Base-by-base conservation (phyloP, 2,888 invertebrate genomes). In the Tinea pellionella region DNA sequence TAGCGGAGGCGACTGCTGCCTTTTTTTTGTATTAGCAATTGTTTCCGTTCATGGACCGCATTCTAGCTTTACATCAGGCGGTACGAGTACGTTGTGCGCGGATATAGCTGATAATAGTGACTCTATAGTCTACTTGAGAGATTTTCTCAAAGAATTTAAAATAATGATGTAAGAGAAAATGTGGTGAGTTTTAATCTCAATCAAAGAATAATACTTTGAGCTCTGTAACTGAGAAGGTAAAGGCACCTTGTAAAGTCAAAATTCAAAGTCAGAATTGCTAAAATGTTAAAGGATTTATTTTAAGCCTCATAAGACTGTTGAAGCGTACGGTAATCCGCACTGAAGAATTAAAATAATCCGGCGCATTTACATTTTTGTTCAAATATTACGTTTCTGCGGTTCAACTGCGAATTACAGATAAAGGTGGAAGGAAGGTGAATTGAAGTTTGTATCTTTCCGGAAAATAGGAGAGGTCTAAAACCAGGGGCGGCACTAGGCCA, bases 231-330 rank as follows among this genome's bases (percentile, higher is more conserved):
- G 9, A 15, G 16, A 47, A 15, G 47, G 47, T 47, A 47, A 47
- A 47, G 47, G 13, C 47, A 16, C 47, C 13, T 41, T 13, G 47
- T 47, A n/a, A 47, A 47, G 47, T 16, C 47, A 47, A 47, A 47
- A 47, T 47, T 16, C 47, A 37, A 47, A 53, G 24, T 53, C 12
- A 53, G 19, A 53, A 47, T 47, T 47, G 47, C 47, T 47, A 47
- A 47, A 47, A 15, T 53, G 53, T 53, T 53, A 53, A 53, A 53
- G 53, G 53, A 53, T 53, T 53, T 24, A 53, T 53, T 12, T 24
- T 53, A 53, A 53, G 18, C 53, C 53, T 53, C 16, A n/a, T 8
- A 53, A 53, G 24, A 24, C 24, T 53, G 53, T 53, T 53, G 12
- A 53, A 18, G 19, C 24, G 16, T 53, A 24, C 19, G 2, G 37